A percentile compares a stretch with the other conserved stretches of the same genome.
Conservation (phyloP, 2,888 invertebrate genomes). For the Limulus polyphemus region DNA sequence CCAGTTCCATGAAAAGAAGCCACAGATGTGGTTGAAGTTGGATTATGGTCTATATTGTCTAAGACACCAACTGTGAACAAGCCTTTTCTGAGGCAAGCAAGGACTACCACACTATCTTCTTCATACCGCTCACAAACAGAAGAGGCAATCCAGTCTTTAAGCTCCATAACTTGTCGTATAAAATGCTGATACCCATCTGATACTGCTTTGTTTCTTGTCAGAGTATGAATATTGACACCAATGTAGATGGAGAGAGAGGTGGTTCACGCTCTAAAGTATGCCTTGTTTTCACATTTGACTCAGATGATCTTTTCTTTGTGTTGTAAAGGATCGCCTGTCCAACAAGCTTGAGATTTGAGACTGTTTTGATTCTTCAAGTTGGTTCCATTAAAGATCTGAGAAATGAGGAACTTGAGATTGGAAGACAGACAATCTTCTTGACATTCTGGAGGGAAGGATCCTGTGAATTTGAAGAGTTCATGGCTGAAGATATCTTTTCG, state of each 20-base stretch:
- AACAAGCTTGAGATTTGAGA: not conserved
- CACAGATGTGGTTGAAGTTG: not conserved
- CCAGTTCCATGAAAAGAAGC: not conserved
- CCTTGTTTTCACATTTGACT: not conserved
- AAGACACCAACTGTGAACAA: not conserved
- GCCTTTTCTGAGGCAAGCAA: not conserved
- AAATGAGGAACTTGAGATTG: not conserved
- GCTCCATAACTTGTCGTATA: not conserved
- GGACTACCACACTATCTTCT: not conserved
- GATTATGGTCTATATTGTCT: not conserved
- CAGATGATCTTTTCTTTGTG: not conserved
- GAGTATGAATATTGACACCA: not conserved
- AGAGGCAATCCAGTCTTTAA: not conserved
- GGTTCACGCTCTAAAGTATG: not conserved
- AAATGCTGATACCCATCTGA: not conserved
- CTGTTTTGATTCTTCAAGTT: not conserved
- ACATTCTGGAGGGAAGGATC: not conserved
- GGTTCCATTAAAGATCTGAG: not conserved
- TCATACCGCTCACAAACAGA: not conserved
- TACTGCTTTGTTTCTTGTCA: not conserved
- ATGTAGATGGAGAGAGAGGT: not conserved
- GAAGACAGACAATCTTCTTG: not conserved
- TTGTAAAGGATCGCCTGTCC: not conserved
- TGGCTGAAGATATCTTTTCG: not conserved
- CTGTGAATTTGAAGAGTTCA: not conserved